Base-by-base conservation (phyloP, 2,113 vertebrate genomes). In the Eudyptes chrysolophus region DNA sequence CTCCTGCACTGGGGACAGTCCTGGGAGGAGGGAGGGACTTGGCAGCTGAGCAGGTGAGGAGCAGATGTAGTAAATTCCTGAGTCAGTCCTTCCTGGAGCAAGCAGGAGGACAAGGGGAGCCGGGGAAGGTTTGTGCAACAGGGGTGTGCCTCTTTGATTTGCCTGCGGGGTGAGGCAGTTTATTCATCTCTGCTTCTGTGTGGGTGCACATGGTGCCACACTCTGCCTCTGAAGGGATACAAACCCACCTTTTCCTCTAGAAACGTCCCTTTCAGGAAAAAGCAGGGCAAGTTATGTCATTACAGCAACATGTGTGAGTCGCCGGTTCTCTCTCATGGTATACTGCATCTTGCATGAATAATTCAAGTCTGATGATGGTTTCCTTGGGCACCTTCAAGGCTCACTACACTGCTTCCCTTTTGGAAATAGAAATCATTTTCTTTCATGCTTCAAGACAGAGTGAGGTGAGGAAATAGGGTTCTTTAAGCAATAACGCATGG, bases 1-100 rank as follows among this genome's bases (percentile, higher is more conserved):
- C 36, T 16, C 0, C 0, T 16, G 64, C 42, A 16, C 2, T 26
- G 9, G 62, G n/a, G 29, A 84, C 44, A 36, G 55, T 12, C 66
- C 70, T 40, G 90, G 74, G 18, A 68, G 58, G 17, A 89, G 84
- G 32, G 51, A 84, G 84, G 55, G 77, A 58, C n/a, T 42, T 4
- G 8, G 29, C 17, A 62, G 52, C 66, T 8, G 11, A 66, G 60
- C 61, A 48, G 40, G 30, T 30, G 70, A 91, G 74, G 57, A 85
- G 78, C 32, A 89, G 48, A 79, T 5, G 11, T 40, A 93, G 76
- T 68, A 64, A 87, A 92, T 55, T 54, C 32, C 79, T 66, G 62
- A 66, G 71, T 6, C 24, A 2, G 3, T 65, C 16, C 87, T 91
- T 89, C 82, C 94, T 90, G 91, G 84, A 79, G 84, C 66, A 27